phyloP scores from a whole-genome alignment of 2,888 invertebrate genomes.

The Beris chalybata region DNA sequence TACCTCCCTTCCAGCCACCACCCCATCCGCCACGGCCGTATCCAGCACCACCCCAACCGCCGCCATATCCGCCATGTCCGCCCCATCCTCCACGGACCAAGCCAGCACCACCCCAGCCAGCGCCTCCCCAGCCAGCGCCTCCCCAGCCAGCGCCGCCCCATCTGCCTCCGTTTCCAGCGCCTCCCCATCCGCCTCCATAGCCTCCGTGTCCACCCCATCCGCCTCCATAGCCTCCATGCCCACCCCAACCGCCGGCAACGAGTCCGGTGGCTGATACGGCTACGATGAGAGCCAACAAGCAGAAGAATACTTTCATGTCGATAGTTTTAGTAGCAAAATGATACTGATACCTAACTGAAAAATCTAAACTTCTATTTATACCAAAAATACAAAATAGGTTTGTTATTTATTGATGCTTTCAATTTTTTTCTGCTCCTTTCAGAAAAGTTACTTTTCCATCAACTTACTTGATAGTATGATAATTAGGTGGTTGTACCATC shows the following conservation, averaged over 20 bases:
- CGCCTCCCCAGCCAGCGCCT: neutral
- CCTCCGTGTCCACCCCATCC: neutral
- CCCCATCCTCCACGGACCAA: neutral
- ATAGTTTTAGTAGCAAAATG: neutral
- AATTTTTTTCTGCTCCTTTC: too few species aligned
- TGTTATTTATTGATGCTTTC: too few species aligned
- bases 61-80: neutral
- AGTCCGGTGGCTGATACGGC: conserved; percentile 8
- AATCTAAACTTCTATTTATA: conserved; percentile 6
- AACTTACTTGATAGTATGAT: too few species aligned
- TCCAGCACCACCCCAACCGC: conserved; percentile 3
- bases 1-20: conserved; percentile 16
- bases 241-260: conserved; percentile 7
- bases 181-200: conserved; percentile 9
- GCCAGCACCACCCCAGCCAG: conserved; percentile 5
- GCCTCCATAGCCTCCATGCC: neutral
- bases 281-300: conserved; percentile 24
- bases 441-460: too few species aligned
- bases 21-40: neutral
- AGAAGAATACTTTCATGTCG: conserved; percentile 20
- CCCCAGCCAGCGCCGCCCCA: too few species aligned
- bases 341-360: neutral
- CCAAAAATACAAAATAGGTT: too few species aligned
- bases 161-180: neutral
- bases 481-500: too few species aligned